Conservation (phyloP, 2,888 invertebrate species). For the Ophioninae sp. region DNA sequence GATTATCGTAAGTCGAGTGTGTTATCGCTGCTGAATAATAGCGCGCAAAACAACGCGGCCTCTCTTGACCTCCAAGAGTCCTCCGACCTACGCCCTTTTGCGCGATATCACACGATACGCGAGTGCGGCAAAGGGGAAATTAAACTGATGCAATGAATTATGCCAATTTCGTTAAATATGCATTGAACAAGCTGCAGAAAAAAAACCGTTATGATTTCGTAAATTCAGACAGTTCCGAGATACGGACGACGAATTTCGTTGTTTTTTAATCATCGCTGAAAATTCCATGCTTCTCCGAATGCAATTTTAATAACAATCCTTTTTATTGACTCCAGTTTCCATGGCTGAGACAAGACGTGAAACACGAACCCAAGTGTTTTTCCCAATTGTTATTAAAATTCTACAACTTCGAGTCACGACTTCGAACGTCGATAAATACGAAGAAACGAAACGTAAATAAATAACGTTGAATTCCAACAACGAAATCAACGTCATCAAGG, state of each 20-base stretch:
- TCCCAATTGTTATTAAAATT: too few species aligned
- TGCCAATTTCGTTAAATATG: constrained; percentile 34
- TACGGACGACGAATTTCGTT: constrained; percentile 12
- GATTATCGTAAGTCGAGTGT: constrained; percentile 24
- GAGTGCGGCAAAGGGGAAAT: constrained; percentile 28
- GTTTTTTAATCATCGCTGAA: background rate
- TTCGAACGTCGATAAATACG: too few species aligned
- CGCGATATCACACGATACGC: constrained; percentile 17
- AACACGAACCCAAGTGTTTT: too few species aligned
- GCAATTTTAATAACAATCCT: too few species aligned
- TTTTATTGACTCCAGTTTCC: too few species aligned
- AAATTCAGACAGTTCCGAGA: constrained; percentile 21
- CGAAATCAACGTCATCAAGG: background rate
- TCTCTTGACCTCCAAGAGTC: too few species aligned
- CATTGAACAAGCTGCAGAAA: constrained; percentile 18
- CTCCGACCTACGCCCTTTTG: constrained; percentile 10
- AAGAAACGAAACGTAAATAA: too few species aligned
- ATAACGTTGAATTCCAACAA: too few species aligned
- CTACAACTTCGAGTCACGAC: too few species aligned
- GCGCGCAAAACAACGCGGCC: constrained; percentile 2
- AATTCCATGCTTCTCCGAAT: too few species aligned
- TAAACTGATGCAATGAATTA: constrained; percentile 32
- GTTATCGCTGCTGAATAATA: constrained; percentile 29
- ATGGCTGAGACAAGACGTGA: too few species aligned
- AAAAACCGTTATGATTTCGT: constrained; percentile 13